Percentiles rank a stretch among this genome's conserved stretches.
Conservation (phyloP, 2,888 invertebrate species). For the Drosophila macrospina region DNA sequence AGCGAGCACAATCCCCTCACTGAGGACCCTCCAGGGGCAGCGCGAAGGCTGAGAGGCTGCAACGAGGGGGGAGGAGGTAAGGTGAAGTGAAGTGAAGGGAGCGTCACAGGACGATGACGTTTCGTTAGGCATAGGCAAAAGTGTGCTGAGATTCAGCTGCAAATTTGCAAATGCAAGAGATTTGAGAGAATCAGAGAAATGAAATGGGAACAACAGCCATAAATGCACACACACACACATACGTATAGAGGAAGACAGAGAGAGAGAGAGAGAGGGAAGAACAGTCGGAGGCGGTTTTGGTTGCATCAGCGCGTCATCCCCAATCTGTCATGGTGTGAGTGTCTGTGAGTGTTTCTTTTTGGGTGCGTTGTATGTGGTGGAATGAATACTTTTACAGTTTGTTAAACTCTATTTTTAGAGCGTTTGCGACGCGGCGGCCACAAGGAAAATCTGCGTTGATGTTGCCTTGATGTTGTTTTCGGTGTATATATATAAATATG, state of each 20-base stretch:
- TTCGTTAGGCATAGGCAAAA: conserved; percentile 53
- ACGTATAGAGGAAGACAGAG: conserved; percentile 12
- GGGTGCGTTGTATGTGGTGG: conserved; percentile 73
- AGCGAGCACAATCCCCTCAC: not conserved
- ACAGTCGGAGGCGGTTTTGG: conserved; percentile 35
- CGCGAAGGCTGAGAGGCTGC: not conserved
- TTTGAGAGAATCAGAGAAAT: conserved; percentile 49
- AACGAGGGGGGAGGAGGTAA: not conserved
- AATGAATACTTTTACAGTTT: conserved; percentile 77
- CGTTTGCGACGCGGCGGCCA: conserved; percentile 67
- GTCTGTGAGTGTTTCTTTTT: conserved; percentile 35
- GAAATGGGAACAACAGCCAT: conserved; percentile 49
- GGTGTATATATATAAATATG: conserved; percentile 31
- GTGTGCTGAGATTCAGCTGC: conserved; percentile 66
- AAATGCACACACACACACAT: conserved; percentile 29
- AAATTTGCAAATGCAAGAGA: conserved; percentile 58
- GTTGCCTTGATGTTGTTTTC: conserved; percentile 49
- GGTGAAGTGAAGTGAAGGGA: conserved; percentile 26
- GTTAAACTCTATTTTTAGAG: conserved; percentile 80
- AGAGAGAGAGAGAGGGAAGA: conserved; percentile 1
- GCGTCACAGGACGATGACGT: conserved; percentile 71
- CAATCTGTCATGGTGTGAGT: conserved; percentile 44
- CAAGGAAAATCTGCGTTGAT: conserved; percentile 58
- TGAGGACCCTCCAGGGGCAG: conserved; percentile 22
- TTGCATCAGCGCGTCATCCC: conserved; percentile 65